Conservation (phyloP, 2,888 invertebrate species). For the Caenorhabditis sp. region DNA sequence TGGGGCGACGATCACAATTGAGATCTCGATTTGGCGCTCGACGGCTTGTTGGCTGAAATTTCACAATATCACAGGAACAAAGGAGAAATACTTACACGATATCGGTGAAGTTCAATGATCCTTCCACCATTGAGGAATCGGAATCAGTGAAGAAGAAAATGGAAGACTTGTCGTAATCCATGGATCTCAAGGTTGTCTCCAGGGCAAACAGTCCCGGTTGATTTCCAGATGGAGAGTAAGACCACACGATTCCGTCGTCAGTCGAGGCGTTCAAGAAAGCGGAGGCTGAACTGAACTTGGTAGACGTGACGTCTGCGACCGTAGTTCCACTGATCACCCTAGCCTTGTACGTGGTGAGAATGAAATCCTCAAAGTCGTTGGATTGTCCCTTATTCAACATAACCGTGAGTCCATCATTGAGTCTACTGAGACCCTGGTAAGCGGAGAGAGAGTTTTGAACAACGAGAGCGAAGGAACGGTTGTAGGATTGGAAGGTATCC, state of each 20-base stretch:
- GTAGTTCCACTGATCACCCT: slow-evolving; percentile 25
- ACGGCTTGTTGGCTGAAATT: slow-evolving; percentile 51
- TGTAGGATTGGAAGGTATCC: slow-evolving; percentile 60
- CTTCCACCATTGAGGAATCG: slow-evolving; percentile 4
- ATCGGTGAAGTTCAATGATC: slow-evolving; percentile 52
- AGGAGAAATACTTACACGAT: slow-evolving; percentile 55
- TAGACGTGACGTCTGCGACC: slow-evolving; percentile 39
- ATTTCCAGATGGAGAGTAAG: slow-evolving; percentile 53
- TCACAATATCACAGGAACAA: neutral
- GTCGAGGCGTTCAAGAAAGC: slow-evolving; percentile 59
- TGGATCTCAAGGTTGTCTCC: slow-evolving; percentile 53
- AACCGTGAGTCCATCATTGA: slow-evolving; percentile 48
- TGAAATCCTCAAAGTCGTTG: slow-evolving; percentile 63
- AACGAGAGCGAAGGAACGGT: slow-evolving; percentile 66
- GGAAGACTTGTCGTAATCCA: slow-evolving; percentile 70
- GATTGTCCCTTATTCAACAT: slow-evolving; percentile 60
- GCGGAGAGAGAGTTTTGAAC: slow-evolving; percentile 65
- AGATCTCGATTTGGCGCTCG: slow-evolving; percentile 67
- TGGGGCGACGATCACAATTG: slow-evolving; percentile 65
- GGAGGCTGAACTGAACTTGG: slow-evolving; percentile 32
- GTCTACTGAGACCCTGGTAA: slow-evolving; percentile 36
- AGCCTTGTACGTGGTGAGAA: slow-evolving; percentile 66
- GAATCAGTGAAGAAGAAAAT: slow-evolving; percentile 70
- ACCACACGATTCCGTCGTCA: slow-evolving; percentile 54
- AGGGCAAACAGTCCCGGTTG: slow-evolving; percentile 66